Evolutionary conservation across 2,888 invertebrate species (phyloP).

Genomic region (Drosophila mayaguana): DNA sequence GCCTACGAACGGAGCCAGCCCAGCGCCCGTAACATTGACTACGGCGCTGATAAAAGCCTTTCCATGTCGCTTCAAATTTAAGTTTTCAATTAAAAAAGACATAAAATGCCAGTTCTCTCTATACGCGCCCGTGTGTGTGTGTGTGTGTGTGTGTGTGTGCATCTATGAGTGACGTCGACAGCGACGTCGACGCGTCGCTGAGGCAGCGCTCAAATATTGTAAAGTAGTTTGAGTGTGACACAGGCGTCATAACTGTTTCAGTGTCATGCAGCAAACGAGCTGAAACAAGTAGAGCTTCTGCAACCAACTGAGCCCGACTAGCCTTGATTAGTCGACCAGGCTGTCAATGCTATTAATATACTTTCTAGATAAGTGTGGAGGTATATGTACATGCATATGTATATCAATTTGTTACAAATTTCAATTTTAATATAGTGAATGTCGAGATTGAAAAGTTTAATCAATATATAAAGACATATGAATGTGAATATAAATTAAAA

Average conservation of each 20-base stretch:
- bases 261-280: slow-evolving; percentile 36
- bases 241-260: slow-evolving; percentile 72
- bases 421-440: no score
- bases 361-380: not conserved
- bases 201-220: slow-evolving; percentile 63
- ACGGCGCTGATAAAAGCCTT: slow-evolving; percentile 79
- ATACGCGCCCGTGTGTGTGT: slow-evolving; percentile 1
- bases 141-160: slow-evolving; percentile 34
- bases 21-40: slow-evolving; percentile 67
- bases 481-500: no score
- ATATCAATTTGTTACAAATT: not conserved
- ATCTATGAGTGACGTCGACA: slow-evolving; percentile 66
- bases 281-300: slow-evolving; percentile 10
- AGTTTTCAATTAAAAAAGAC: slow-evolving; percentile 81
- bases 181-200: slow-evolving; percentile 20
- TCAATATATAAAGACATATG: no score
- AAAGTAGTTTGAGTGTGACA: slow-evolving; percentile 79
- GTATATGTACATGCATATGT: no score
- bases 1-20: slow-evolving; percentile 37
- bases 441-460: not conserved
- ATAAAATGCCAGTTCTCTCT: slow-evolving; percentile 57
- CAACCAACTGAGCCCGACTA: not conserved
- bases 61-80: slow-evolving; percentile 80
- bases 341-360: not conserved
- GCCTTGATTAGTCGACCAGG: not conserved